phyloP scores from a whole-genome alignment of 1,140 invertebrate species.

The Neocloeon triangulifer region DNA sequence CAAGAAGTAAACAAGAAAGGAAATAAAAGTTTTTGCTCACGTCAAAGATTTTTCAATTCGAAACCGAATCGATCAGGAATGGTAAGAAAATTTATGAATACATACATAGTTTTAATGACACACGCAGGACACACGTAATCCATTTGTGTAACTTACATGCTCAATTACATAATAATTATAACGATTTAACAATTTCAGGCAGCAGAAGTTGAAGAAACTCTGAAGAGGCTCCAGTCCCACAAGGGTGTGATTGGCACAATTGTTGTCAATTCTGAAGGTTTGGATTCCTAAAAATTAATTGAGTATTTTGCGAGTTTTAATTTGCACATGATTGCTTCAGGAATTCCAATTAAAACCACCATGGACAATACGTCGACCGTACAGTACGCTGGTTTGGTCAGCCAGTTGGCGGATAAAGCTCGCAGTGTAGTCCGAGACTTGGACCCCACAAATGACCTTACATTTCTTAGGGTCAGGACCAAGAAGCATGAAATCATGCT shows the following conservation, averaged over 20 bases:
- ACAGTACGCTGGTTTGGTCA: constrained; percentile 82
- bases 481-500: constrained; percentile 98
- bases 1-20: no score
- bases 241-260: constrained; percentile 93
- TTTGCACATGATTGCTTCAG: no score
- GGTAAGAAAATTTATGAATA: no score
- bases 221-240: constrained; percentile 87
- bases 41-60: no score
- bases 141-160: no score
- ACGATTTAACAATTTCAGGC: constrained; percentile 34
- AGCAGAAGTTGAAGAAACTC: constrained; percentile 90
- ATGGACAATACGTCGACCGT: constrained; percentile 90
- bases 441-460: constrained; percentile 91
- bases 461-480: constrained; percentile 81
- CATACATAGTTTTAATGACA: no score
- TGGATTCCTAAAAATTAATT: no score
- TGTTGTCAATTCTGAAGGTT: constrained; percentile 93
- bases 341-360: constrained; percentile 80
- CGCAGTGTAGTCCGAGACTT: constrained; percentile 82
- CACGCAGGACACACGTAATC: no score
- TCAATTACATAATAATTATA: no score
- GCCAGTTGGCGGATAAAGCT: constrained; percentile 79
- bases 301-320: no score
- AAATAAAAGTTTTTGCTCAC: no score
- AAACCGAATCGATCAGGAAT: no score